A percentile compares a stretch with the other conserved stretches of the same genome.
phyloP scores from a whole-genome alignment of 2,113 vertebrate species.

The Myodes glareolus region DNA sequence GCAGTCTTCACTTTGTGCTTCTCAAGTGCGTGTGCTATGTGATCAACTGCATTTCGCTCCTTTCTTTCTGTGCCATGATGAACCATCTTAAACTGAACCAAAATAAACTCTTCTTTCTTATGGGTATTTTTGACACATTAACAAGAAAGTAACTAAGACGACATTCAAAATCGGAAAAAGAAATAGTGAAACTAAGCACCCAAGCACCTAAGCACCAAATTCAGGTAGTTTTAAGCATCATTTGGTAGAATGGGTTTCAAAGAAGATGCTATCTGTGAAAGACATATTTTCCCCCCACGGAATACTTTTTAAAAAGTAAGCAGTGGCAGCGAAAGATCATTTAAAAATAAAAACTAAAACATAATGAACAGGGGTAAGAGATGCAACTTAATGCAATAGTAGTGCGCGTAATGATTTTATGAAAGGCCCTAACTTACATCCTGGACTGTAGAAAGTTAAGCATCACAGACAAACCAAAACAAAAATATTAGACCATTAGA shows the following conservation, averaged over 20 bases:
- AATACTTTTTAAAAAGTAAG: not conserved
- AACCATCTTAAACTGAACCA: too few relatives aligned
- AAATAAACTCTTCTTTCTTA: not conserved
- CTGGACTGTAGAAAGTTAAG: not conserved
- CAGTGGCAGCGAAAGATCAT: not conserved
- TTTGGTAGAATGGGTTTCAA: not conserved
- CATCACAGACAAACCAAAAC: not conserved
- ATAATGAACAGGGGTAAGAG: not conserved
- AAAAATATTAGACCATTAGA: not conserved
- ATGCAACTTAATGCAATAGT: not conserved
- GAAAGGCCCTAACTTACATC: not conserved
- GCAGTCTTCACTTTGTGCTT: not conserved
- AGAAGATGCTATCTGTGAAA: not conserved
- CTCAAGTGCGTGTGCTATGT: not conserved
- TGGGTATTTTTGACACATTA: not conserved
- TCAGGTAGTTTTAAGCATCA: not conserved
- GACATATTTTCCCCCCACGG: not conserved
- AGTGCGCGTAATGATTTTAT: not conserved
- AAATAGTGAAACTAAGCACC: not conserved
- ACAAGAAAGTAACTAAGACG: not conserved
- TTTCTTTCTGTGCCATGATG: not conserved
- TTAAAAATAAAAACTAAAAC: not conserved
- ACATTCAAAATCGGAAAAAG: not conserved
- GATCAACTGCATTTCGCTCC: too few relatives aligned
- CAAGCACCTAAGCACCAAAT: not conserved